Evolutionary conservation across 2,797 vertebrate species (phyloP).

Genomic region (Yasuhikotakia modesta): DNA sequence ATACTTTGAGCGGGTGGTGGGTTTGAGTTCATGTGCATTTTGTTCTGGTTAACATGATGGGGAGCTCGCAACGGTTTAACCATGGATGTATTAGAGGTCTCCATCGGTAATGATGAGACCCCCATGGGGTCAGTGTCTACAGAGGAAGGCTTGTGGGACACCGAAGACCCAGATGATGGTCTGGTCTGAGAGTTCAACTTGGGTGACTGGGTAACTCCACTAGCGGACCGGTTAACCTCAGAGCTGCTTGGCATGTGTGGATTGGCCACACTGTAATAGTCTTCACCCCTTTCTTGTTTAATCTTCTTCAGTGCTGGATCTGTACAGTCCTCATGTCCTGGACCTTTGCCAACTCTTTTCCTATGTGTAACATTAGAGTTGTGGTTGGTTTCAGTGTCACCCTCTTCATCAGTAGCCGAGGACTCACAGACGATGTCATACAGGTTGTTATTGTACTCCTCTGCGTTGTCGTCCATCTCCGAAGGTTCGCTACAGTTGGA

Average conservation of each 20-base stretch:
- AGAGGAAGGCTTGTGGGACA: slow-evolving; percentile 67
- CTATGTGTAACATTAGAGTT: slow-evolving; percentile 65
- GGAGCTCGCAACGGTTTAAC: slow-evolving; percentile 69
- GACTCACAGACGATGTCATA: slow-evolving; percentile 89
- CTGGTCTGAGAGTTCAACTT: slow-evolving; percentile 73
- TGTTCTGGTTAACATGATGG: slow-evolving; percentile 71
- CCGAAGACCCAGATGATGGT: slow-evolving; percentile 55
- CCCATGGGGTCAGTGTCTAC: slow-evolving; percentile 70
- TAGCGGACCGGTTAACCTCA: slow-evolving; percentile 61
- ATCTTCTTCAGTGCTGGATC: slow-evolving; percentile 84
- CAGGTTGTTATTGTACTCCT: slow-evolving; percentile 83
- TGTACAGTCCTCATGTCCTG: slow-evolving; percentile 60
- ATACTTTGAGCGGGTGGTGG: slow-evolving; percentile 70
- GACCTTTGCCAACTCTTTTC: slow-evolving; percentile 66
- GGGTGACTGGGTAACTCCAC: slow-evolving; percentile 76
- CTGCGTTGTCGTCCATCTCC: slow-evolving; percentile 79
- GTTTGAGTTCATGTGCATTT: slow-evolving; percentile 74
- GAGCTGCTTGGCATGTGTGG: slow-evolving; percentile 75
- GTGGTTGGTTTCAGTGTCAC: slow-evolving; percentile 79
- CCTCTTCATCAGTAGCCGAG: slow-evolving; percentile 86
- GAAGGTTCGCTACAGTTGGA: slow-evolving; percentile 87
- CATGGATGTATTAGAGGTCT: slow-evolving; percentile 40
- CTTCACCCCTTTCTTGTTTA: slow-evolving; percentile 85
- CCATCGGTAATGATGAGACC: slow-evolving; percentile 69
- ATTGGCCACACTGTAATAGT: slow-evolving; percentile 83